Conservation (phyloP, 2,888 invertebrate species). For the Amitus sp. region DNA sequence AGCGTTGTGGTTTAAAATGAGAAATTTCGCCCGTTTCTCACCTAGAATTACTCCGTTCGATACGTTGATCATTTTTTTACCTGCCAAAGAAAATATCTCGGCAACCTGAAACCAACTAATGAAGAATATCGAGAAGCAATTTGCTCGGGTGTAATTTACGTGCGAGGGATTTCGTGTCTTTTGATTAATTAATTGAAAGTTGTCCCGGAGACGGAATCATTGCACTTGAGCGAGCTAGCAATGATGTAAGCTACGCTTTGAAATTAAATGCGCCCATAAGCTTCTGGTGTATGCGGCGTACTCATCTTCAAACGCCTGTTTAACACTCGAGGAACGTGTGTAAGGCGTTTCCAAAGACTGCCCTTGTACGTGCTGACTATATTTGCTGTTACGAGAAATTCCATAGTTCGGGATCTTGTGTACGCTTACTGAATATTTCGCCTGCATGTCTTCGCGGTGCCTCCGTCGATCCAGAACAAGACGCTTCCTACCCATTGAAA, state of each 20-base stretch:
- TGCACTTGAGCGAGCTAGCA: not conserved
- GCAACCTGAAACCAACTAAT: too few relatives aligned
- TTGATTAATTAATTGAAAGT: too few relatives aligned
- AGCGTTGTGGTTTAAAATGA: too few relatives aligned
- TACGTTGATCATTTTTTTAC: too few relatives aligned
- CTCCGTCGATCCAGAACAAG: slow-evolving; percentile 4
- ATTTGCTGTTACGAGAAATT: slow-evolving; percentile 13
- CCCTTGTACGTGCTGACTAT: slow-evolving; percentile 13
- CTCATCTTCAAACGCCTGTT: slow-evolving; percentile 15
- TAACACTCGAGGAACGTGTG: slow-evolving; percentile 19
- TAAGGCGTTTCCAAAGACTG: slow-evolving; percentile 24
- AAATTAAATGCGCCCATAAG: slow-evolving; percentile 21
- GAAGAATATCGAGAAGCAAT: too few relatives aligned
- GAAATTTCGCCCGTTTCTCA: too few relatives aligned
- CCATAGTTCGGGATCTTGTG: slow-evolving; percentile 6
- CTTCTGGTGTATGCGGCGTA: slow-evolving; percentile 3
- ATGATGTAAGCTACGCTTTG: slow-evolving; percentile 20
- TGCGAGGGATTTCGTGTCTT: too few relatives aligned
- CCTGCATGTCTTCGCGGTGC: slow-evolving; percentile 8
- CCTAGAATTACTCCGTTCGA: too few relatives aligned
- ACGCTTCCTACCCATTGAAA: not conserved
- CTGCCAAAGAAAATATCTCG: too few relatives aligned
- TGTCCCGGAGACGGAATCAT: not conserved
- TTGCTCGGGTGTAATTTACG: too few relatives aligned
- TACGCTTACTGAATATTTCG: slow-evolving; percentile 3